Evolutionary conservation across 2,113 vertebrate genomes (phyloP), one percentile per base, ranked within the genome.

Genomic region (Tachysurus vachellii): DNA sequence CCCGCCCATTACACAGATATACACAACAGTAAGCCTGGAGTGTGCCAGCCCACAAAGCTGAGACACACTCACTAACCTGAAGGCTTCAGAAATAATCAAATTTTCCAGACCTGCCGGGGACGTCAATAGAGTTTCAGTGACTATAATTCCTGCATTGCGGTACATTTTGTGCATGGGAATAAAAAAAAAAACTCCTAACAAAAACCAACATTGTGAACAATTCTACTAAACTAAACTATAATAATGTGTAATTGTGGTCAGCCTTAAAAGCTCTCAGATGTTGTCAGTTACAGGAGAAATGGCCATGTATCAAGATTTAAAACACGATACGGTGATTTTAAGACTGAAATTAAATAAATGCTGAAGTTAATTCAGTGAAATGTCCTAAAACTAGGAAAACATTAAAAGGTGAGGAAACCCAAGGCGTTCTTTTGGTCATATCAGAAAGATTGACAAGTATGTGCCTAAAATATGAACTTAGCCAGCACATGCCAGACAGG

Each of bases 1-100:
- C 89, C 87, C 86, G 76, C 83, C 93, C 89, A 94, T 94, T 94
- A 92, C 91, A 88, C 47, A 75, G 93, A 94, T 89, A 92, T 89
- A 91, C 91, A 93, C 91, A 93, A 91, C 82, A 90, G 89, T 85
- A 89, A 89, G 86, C 83, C 73, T 14, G 53, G 44, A 79, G 68
- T 21, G 28, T 68, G 61, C 80, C 84, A 86, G 90, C 91, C 91
- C 87, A 57, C 5, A 61, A 85, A 88, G 89, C 91, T 83, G 90
- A 90, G 89, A 82, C 42, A 68, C 21, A 53, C 53, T 88, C 73
- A 50, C 36, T 59, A 82, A 82, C 80, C 80, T 64, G 47, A 42
- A 82, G 80, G 23, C 57, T 83, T 83, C 61, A 66, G 26, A 83
- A 83, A 66, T 83, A 83, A 83, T 83, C 81, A 66, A 66, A 83